These are phyloP conservation scores for Pseudorectes ferrugineus DNA, from an alignment of 2,113 vertebrate genomes.

Conservation along the genomic window DNA sequence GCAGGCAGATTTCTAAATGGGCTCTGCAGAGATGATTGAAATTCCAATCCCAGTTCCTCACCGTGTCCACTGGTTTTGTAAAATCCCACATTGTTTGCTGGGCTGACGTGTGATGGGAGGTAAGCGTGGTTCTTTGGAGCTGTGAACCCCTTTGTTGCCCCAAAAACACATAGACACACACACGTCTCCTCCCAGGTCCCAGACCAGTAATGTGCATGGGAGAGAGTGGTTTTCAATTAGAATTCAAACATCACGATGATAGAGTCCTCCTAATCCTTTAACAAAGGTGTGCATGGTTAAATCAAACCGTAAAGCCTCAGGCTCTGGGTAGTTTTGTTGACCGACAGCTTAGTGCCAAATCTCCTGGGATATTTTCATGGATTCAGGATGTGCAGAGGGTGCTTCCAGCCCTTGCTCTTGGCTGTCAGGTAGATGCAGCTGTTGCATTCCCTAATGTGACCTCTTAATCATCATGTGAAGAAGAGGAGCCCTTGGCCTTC, in stretches of 20 bases:
- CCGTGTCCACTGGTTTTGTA: neutral
- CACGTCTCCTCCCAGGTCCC: neutral
- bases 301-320: neutral
- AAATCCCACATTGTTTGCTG: neutral
- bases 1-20: neutral
- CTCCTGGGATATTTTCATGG: neutral
- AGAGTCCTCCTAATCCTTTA: conserved; percentile 38
- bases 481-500: neutral
- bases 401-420: neutral
- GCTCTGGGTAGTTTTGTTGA: conserved; percentile 11
- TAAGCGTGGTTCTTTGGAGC: neutral
- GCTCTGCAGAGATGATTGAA: neutral
- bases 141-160: neutral
- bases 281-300: conserved; percentile 17
- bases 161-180: neutral
- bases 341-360: neutral
- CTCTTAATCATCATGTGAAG: neutral
- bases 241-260: neutral
- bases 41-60: neutral
- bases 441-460: neutral
- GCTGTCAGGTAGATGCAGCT: neutral
- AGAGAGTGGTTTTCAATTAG: conserved; percentile 44
- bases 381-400: neutral
- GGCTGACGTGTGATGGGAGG: neutral
- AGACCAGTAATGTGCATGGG: neutral